Evolutionary conservation across 1,140 invertebrate species (phyloP), one percentile per base, ranked within the genome.

Genomic region (Branchinecta lindahli): DNA sequence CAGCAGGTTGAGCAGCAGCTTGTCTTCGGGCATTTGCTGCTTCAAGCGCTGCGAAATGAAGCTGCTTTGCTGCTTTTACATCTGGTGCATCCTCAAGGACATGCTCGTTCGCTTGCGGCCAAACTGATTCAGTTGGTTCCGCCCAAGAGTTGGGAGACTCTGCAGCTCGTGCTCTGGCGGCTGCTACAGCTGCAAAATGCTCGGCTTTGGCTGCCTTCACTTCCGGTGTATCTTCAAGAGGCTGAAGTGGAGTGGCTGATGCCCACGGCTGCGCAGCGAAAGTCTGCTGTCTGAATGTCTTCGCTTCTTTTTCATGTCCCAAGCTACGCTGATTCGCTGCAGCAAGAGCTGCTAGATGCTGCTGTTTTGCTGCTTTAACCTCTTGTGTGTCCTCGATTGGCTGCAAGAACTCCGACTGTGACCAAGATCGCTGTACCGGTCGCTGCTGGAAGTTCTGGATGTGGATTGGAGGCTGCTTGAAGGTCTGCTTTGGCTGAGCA

Each of bases 261-360:
- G 61, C 71, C 18, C 72, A 79, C 0, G 85, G 85, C 66, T 87
- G 75, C 77, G 87, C 86, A 45, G 85, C 85, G 33, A 33, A 33
- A 33, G 33, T 33, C 33, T 33, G 33, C 33, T 33, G 33, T 33
- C 33, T 33, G 33, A 33, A 33, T 1, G 33, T 33, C 33, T 33
- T 33, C 33, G 33, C 33, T 33, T 33, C 33, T 33, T 33, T 33
- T 33, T 33, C 33, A 33, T 33, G 33, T 33, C 33, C 33, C 33
- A 33, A 33, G 33, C 33, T 33, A 68, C 66, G 66, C 12, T 66
- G 73, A 72, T 75, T 74, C 75, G 77, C 74, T 70, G 77, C 69
- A 61, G 75, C 70, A 44, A 77, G 72, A n/a, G 74, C 75, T 10
- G 76, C 18, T 68, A 75, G 76, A 69, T 78, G 77, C 61, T 72